Base-by-base conservation (phyloP, 2,888 invertebrate species). In the Spialia ferax region DNA sequence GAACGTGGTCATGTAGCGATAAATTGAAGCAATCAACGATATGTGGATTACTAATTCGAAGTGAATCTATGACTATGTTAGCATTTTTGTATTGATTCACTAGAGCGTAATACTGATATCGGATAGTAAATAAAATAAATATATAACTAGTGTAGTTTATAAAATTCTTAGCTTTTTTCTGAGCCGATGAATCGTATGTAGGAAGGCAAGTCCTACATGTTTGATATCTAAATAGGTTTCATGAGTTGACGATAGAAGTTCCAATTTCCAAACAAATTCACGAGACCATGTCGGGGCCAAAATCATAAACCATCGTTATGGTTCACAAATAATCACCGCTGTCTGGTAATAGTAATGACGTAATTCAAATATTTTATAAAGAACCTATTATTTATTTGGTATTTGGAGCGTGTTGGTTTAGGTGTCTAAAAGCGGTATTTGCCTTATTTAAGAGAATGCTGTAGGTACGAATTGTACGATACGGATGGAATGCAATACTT, bases 1-100 rank as follows among this genome's bases (percentile, higher is more conserved):
- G 89, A 86, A 80, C 85, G 78, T 85, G 83, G 82, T 83, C 82
- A 84, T 79, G 80, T 79, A 80, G 88, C 86, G 87, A 86, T 82
- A 91, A 91, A 93, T 92, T 91, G 86, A 85, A 81, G 89, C 89
- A 91, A 93, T 91, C 87, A 89, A 79, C 84, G 79, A 86, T 86
- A 88, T 85, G 85, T 84, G 84, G 83, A 86, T 89, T 84, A 87
- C 85, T 85, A 87, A 89, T 87, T 85, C 79, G 78, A 80, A 52
- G 56, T 60, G 15, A 32, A 55, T 42, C 42, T 42, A 18, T 42
- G 42, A 38, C 22, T 35, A 60, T 54, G 48, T 63, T 20, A 55
- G 29, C 38, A 42, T 54, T 55, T 42, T 26, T 18, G 29, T 11
- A 63, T 26, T 48, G 23, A 29, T 50, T 20, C 13, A 50, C 50